Evolutionary conservation across 1,140 invertebrate genomes (phyloP).

Genomic region (Zaprionus africanus): DNA sequence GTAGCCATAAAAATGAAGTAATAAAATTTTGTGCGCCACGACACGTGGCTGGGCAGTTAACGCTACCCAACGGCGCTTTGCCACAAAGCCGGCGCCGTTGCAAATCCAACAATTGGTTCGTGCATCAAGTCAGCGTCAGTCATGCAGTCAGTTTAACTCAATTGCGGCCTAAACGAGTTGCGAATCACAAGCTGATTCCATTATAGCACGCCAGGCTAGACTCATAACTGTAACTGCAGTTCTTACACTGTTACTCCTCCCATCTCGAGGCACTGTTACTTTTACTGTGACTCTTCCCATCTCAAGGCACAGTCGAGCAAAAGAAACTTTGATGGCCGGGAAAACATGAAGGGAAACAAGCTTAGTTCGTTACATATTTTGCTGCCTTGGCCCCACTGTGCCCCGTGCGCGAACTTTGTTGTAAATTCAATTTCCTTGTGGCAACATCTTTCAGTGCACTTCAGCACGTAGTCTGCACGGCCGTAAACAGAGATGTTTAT

Average conservation of each 20-base stretch:
- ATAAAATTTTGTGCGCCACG: conserved; percentile 27
- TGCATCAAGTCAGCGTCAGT: conserved; percentile 3
- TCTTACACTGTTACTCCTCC: neutral
- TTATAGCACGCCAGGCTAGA: conserved; percentile 12
- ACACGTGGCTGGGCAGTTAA: conserved; percentile 38
- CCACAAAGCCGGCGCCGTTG: neutral
- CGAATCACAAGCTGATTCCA: conserved; percentile 37
- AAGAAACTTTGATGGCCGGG: no score
- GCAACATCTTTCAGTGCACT: conserved; percentile 61
- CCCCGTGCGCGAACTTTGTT: conserved; percentile 33
- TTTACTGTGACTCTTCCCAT: neutral
- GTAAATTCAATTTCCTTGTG: conserved; percentile 68
- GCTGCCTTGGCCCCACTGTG: neutral
- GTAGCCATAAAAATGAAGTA: conserved; percentile 35
- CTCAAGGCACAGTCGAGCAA: neutral
- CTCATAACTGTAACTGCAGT: conserved; percentile 21
- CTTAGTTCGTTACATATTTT: neutral
- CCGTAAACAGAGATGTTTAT: conserved; percentile 58
- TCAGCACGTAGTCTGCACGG: conserved; percentile 59
- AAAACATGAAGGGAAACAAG: no score
- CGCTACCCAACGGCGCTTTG: neutral
- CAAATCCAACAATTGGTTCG: conserved; percentile 24
- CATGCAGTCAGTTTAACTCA: conserved; percentile 28
- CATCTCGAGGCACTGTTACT: neutral
- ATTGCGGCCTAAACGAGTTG: conserved; percentile 47